A percentile compares a stretch with the other conserved stretches of the same genome.
Evolutionary conservation across 2,797 vertebrate genomes (phyloP).

Genomic region (Gobionotothen gibberifrons): DNA sequence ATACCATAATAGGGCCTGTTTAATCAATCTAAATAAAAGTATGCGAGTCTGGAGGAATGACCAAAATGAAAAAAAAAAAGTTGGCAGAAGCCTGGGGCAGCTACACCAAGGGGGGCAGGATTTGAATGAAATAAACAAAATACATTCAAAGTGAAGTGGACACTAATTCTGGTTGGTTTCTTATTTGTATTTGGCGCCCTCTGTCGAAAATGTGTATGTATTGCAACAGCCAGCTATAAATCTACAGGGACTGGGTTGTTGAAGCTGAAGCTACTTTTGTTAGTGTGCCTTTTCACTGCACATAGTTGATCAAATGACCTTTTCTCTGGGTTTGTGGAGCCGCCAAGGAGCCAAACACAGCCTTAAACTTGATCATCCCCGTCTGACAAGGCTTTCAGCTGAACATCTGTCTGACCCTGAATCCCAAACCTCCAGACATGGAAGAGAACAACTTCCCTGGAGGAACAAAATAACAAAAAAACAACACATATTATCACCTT

Average conservation of each 20-base stretch:
- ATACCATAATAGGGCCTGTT: too few species aligned
- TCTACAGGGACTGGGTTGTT: background rate
- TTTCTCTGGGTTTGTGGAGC: background rate
- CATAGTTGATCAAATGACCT: background rate
- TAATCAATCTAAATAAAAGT: too few species aligned
- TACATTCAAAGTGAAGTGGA: background rate
- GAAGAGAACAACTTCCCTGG: background rate
- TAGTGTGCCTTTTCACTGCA: background rate
- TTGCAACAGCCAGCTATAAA: background rate
- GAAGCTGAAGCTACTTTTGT: background rate
- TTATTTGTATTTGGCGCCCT: slow-evolving; percentile 43
- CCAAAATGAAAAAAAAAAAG: too few species aligned
- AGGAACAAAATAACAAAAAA: background rate
- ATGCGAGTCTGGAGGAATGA: too few species aligned
- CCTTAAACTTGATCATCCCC: background rate
- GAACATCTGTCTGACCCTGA: background rate
- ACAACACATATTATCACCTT: background rate
- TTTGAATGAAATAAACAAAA: background rate
- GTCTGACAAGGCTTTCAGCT: background rate
- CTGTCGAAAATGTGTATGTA: slow-evolving; percentile 24
- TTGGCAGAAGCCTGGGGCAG: too few species aligned
- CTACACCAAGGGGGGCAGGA: too few species aligned
- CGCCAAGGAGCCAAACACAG: background rate
- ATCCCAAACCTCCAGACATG: background rate
- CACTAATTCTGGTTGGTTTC: background rate